Evolutionary conservation across 2,888 invertebrate genomes (phyloP).

Genomic region (Noctua fimbriata): DNA sequence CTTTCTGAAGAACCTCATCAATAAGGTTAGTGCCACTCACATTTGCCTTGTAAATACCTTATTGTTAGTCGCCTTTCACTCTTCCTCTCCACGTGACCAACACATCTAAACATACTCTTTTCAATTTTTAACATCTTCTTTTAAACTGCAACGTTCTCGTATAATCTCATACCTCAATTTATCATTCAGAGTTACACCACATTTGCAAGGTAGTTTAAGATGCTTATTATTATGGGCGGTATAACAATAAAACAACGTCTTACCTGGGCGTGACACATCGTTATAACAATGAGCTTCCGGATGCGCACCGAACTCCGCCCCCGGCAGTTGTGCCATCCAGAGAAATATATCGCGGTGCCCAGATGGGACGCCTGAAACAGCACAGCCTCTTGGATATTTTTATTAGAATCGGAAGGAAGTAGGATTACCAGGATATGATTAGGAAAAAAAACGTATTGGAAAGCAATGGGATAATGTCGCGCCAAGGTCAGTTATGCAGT

Average conservation of each 20-base stretch:
- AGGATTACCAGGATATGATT: not conserved
- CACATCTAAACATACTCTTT: not conserved
- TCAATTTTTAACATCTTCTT: not conserved
- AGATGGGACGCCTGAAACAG: slow-evolving; percentile 65
- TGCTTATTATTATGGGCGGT: not conserved
- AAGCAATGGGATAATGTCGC: not conserved
- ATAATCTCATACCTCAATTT: not conserved
- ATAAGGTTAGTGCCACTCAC: not conserved
- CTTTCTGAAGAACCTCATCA: not conserved
- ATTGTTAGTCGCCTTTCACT: not conserved
- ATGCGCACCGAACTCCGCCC: slow-evolving; percentile 59
- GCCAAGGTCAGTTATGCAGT: not conserved
- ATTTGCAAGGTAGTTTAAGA: not conserved
- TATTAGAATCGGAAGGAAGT: not conserved
- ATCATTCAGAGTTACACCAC: not conserved
- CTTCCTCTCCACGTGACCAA: not conserved
- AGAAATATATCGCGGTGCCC: slow-evolving; percentile 74
- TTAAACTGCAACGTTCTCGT: not conserved
- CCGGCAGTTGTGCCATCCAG: slow-evolving; percentile 74
- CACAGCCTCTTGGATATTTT: not conserved
- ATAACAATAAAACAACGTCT: not conserved
- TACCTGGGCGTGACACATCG: slow-evolving; percentile 73
- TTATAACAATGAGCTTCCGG: slow-evolving; percentile 65
- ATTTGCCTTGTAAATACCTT: no score
- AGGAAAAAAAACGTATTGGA: not conserved